Base-by-base conservation (phyloP, 2,797 vertebrate species). In the Gymnothorax javanicus region DNA sequence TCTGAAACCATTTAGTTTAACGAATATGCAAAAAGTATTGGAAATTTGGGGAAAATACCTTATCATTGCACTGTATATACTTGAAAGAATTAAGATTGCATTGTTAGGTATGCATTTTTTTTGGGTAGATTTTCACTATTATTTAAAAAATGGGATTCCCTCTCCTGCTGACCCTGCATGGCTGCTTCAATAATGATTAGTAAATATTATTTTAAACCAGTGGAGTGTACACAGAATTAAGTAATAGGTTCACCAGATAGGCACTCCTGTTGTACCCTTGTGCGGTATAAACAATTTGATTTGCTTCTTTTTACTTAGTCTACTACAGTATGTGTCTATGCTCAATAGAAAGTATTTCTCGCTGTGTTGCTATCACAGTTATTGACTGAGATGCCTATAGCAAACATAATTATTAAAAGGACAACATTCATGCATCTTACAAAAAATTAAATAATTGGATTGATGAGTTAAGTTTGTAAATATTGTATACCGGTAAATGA, bases 171-270 rank as follows among this genome's bases (percentile, higher is more conserved):
- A n/a, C 64, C 64, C n/a, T n/a, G 23, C 64, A n/a, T 69, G 64
- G 64, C 23, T 69, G 23, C 25, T 64, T n/a, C 73, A 86, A 85
- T 52, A 82, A 86, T 87, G 62, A 79, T 79, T 69, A 86, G 33
- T 79, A 33, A 82, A 86, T 43, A 58, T 13, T 33, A 43, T 20
- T 59, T 62, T 73, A 57, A 85, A 58, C 57, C 75, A 43, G 7
- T 11, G 84, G 17, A 50, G 23, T 69, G 7, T 85, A 50, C 25
- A 91, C 3, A 91, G 90, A 92, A 91, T 88, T 89, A 92, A 93
- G 89, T 50, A 13, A 77, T 17, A 81, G 50, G 77, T 81, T 81
- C 77, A 11, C 3, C 54, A 54, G 77, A 56, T n/a, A 20, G 12
- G 6, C 69, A 71, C 25, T 27, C n/a, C 69, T 71, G n/a, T 4